These are phyloP conservation scores for Phasianus colchicus DNA, from an alignment of 2,113 vertebrate genomes.

Conservation along the genomic window DNA sequence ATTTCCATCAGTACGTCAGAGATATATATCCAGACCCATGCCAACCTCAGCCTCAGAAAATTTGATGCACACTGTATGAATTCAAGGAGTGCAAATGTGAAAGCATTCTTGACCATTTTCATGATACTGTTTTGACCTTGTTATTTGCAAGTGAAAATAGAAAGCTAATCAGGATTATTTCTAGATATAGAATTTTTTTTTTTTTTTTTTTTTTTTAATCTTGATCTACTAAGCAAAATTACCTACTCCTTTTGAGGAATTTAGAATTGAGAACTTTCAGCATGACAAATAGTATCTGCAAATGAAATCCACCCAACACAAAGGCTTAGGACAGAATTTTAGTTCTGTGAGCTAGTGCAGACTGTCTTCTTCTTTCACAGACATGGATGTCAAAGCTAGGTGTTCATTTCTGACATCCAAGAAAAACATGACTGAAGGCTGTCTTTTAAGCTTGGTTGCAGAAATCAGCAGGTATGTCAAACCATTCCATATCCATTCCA, in stretches of 20 bases:
- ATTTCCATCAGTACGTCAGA: background rate
- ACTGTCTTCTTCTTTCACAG: background rate
- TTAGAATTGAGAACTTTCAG: background rate
- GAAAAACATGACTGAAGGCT: background rate
- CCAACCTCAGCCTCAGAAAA: background rate
- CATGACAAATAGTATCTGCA: background rate
- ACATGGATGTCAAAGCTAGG: background rate
- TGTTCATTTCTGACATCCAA: background rate
- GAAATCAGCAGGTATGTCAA: background rate
- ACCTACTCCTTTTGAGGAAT: background rate
- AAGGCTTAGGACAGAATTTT: background rate
- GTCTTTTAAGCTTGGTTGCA: background rate
- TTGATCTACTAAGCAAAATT: background rate
- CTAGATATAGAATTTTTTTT: background rate
- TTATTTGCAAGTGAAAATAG: background rate
- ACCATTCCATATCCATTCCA: background rate
- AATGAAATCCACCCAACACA: background rate
- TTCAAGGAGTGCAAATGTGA: background rate
- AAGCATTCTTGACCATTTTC: background rate
- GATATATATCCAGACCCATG: background rate
- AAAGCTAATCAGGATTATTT: background rate
- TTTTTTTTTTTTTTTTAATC: background rate
- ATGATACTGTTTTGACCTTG: background rate
- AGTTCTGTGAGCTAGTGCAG: background rate
- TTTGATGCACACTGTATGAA: background rate